Evolutionary conservation across 2,113 vertebrate genomes (phyloP).

Genomic region (Callipepla squamata): DNA sequence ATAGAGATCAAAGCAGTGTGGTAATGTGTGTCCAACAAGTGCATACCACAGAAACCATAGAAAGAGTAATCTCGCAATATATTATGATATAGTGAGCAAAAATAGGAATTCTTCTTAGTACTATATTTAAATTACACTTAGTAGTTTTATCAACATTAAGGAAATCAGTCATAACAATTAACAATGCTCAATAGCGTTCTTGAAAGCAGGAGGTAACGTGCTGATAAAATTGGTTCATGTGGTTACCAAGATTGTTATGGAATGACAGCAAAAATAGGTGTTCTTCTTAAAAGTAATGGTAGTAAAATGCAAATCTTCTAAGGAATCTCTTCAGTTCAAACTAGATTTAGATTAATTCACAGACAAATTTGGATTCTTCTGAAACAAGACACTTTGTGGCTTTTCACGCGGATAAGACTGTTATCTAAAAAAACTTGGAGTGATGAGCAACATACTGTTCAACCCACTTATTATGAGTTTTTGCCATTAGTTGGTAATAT

Average conservation of each 20-base stretch:
- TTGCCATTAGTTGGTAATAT: neutral
- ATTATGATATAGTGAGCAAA: neutral
- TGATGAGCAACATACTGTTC: neutral
- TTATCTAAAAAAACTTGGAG: neutral
- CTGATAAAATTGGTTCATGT: neutral
- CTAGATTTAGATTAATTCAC: neutral
- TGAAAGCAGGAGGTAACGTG: neutral
- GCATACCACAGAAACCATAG: neutral
- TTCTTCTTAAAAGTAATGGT: neutral
- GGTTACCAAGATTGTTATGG: neutral
- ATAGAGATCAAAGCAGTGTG: neutral
- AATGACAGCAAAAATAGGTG: neutral
- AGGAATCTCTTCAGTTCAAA: neutral
- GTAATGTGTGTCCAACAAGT: neutral
- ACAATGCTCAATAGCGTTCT: neutral
- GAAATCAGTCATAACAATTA: neutral
- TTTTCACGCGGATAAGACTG: neutral
- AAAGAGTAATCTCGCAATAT: neutral
- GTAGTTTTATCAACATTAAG: neutral
- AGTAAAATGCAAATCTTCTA: neutral
- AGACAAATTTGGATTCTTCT: neutral
- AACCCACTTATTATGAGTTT: neutral
- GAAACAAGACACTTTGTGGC: neutral
- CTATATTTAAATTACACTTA: neutral
- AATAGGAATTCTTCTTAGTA: neutral